These are phyloP conservation scores for Syritta pipiens DNA, from an alignment of 2,888 invertebrate species.

Conservation along the genomic window DNA sequence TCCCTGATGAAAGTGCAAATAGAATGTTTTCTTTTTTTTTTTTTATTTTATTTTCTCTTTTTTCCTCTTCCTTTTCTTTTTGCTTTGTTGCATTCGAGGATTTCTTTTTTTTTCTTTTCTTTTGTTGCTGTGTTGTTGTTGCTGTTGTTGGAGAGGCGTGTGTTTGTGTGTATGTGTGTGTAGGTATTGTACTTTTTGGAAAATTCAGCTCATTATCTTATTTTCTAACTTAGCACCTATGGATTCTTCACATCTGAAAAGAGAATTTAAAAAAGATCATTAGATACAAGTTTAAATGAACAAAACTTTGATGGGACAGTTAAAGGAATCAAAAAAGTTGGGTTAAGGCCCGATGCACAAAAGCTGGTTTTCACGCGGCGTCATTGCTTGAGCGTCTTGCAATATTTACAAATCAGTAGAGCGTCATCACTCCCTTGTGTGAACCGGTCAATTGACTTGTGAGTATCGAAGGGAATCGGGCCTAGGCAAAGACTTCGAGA, in stretches of 20 bases:
- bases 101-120: not conserved
- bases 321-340: too few species aligned
- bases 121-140: slow-evolving; percentile 3
- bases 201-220: slow-evolving; percentile 73
- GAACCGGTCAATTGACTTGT: too few species aligned
- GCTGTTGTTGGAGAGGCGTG: slow-evolving; percentile 45
- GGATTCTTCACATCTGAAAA: slow-evolving; percentile 79
- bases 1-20: slow-evolving; percentile 66
- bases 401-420: too few species aligned
- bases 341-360: too few species aligned
- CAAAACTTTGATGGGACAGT: too few species aligned
- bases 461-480: too few species aligned
- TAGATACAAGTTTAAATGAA: not conserved
- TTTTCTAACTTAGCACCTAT: slow-evolving; percentile 79
- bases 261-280: slow-evolving; percentile 49
- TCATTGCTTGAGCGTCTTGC: too few species aligned
- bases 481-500: too few species aligned
- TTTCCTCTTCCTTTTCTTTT: slow-evolving; percentile 3
- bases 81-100: slow-evolving; percentile 40
- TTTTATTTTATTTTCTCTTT: not conserved
- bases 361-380: too few species aligned
- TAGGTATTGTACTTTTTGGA: slow-evolving; percentile 65
- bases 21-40: slow-evolving; percentile 27
- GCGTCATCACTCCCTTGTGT: too few species aligned
- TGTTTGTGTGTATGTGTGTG: slow-evolving; percentile 47